Base-by-base conservation (phyloP, 2,113 vertebrate genomes). In the Piprites chloris region DNA sequence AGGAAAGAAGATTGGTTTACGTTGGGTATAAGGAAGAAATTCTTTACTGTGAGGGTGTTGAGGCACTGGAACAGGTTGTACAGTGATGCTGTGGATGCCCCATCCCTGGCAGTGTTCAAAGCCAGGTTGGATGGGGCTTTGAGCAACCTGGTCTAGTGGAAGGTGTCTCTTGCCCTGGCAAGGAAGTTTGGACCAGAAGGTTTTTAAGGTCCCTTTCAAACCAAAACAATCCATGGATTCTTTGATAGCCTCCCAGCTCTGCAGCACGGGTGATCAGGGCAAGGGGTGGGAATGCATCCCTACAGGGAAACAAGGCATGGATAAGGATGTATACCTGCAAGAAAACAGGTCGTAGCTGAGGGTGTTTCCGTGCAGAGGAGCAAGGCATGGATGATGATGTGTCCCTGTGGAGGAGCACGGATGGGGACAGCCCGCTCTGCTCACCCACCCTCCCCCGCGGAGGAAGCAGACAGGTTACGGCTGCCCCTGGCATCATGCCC, bases 381-480 rank as follows among this genome's bases (percentile, higher is more conserved):
- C 32, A 50, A 55, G 35, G 6, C 12, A 33, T 7, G 35, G 47
- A 52, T 65, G 23, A 41, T 23, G 32, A 50, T 8, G 32, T 42
- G 44, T 50, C 41, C 44, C 52, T 52, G 17, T 30, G 33, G 33
- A 72, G 66, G 22, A 74, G 27, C 26, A 50, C 41, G 27, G 12
- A 46, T 26, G 17, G 46, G 46, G 30, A 26, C 26, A 72, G 21
- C 39, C n/a, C 20, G 6, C 16, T 37, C 44, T 33, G 28, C 53
- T 56, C 37, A 44, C 18, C 35, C 9, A 1, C 19, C 69, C 32
- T 42, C 5, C 33, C 2, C 8, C 0, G 0, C 21, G 4, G 56
- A 35, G 28, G 58, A 33, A 41, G 39, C 33, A 22, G 39, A 22
- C 12, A 10, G 22, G 63, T 47, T 71, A 4, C 50, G 41, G 50